Conservation (phyloP, 2,888 invertebrate species). For the Amphipyra tragopoginis region DNA sequence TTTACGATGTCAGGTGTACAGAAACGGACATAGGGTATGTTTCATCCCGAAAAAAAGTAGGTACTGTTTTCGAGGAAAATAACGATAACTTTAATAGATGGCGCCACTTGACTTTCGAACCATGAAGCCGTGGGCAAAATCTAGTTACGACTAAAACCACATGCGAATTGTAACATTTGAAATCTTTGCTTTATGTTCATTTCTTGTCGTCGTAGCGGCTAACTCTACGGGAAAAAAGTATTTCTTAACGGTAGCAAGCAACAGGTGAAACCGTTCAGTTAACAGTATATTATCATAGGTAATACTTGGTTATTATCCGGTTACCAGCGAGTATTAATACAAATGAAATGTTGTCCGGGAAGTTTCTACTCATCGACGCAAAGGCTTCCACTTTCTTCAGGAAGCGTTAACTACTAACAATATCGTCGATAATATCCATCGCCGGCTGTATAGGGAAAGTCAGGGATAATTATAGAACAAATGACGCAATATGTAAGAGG, state of each 20-base stretch:
- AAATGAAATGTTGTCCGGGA: conserved; percentile 44
- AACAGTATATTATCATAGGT: conserved; percentile 36
- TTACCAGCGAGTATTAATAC: conserved; percentile 39
- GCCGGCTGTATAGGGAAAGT: conserved; percentile 32
- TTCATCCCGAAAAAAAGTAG: no score
- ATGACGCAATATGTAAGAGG: conserved; percentile 37
- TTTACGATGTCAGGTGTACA: no score
- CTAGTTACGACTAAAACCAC: no score
- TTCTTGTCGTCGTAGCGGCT: background rate
- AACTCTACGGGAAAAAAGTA: conserved; percentile 10
- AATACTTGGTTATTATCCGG: conserved; percentile 49
- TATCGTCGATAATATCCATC: conserved; percentile 12
- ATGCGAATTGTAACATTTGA: background rate
- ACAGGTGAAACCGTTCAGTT: conserved; percentile 21
- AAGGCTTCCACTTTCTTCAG: conserved; percentile 67
- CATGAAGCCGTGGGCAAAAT: no score
- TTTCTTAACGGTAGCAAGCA: conserved; percentile 25
- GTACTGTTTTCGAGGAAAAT: no score
- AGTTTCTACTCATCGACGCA: conserved; percentile 59
- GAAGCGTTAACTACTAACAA: conserved; percentile 52
- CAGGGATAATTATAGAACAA: conserved; percentile 44
- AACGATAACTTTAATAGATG: no score
- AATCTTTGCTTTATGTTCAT: background rate
- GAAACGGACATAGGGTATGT: no score
- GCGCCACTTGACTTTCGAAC: no score